Evolutionary conservation across 2,888 invertebrate species (phyloP), one percentile per base, ranked within the genome.

Genomic region (Heteromurus nitidus): DNA sequence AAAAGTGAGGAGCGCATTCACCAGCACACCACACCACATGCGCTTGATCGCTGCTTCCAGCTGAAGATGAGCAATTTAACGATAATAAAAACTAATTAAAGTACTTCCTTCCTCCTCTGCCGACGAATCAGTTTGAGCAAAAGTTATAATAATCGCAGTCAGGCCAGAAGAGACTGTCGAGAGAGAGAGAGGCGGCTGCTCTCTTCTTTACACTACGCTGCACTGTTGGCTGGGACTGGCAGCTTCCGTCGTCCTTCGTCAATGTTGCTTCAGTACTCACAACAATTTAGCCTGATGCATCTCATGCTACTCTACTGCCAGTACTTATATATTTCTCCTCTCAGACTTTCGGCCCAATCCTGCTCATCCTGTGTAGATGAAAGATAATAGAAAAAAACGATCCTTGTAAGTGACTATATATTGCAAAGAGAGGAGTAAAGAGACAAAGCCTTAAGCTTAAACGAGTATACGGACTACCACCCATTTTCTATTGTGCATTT

Each of bases 51-150:
- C 22, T 44, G 42, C 73, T 80, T n/a, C 75, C 81, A 81, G 81
- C 81, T 76, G 82, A 82, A 82, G 82, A 82, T 82, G 82, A 76
- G 82, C 82, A 82, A 73, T 82, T 82, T 82, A 82, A 82, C 76
- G 75, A 76, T 82, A 82, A 82, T 82, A 76, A 76, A 82, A 82
- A 82, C 76, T 82, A 82, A 82, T 82, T 82, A 82, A 82, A 82
- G 67, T 76, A 82, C 70, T 82, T 82, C 82, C 82, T 82, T 82
- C 82, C 82, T 82, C 76, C 82, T 76, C 76, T 68, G 75, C 75
- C 69, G 72, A 74, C 67, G 64, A 72, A 72, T 70, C 30, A 44
- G 67, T 74, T n/a, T 81, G 81, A 81, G 81, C 75, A 81, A 81
- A n/a, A 81, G 68, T 64, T 81, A 36, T 74, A 64, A 65, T 79